phyloP scores from a whole-genome alignment of 1,140 invertebrate genomes.

The Centruroides sculpturatus region DNA sequence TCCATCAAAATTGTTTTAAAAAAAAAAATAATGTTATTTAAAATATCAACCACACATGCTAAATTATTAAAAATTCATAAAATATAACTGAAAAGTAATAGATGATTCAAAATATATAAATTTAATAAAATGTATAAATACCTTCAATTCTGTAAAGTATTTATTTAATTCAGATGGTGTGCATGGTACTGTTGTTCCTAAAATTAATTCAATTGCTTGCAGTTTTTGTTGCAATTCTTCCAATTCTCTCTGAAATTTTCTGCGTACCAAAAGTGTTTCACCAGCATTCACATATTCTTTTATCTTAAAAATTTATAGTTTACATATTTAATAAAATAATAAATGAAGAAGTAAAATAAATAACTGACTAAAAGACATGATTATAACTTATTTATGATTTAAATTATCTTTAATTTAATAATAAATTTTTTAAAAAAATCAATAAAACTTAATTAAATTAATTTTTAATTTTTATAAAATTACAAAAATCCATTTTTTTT shows the following conservation, averaged over 20 bases:
- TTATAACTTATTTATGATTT: neutral
- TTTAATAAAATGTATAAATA: conserved; percentile 15
- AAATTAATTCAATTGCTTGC: conserved; percentile 49
- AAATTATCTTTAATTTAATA: neutral
- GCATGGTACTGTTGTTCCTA: conserved; percentile 50
- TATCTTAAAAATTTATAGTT: conserved; percentile 26
- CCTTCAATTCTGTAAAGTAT: conserved; percentile 62
- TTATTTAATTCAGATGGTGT: conserved; percentile 58
- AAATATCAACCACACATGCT: too few relatives aligned
- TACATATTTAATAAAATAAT: neutral
- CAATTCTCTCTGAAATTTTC: conserved; percentile 62
- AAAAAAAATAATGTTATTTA: too few relatives aligned
- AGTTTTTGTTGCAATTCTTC: conserved; percentile 64
- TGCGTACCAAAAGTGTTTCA: conserved; percentile 61
- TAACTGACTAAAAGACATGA: neutral
- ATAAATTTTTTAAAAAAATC: neutral
- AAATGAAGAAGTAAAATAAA: neutral
- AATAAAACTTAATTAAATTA: neutral
- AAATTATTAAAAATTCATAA: too few relatives aligned
- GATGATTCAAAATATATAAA: too few relatives aligned
- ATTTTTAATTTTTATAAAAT: neutral
- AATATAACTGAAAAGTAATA: too few relatives aligned
- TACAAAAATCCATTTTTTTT: neutral
- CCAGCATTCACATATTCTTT: conserved; percentile 77
- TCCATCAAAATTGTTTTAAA: too few relatives aligned